A percentile compares a stretch with the other conserved stretches of the same genome.
phyloP scores from a whole-genome alignment of 2,888 invertebrate species.

The Meganola albula region DNA sequence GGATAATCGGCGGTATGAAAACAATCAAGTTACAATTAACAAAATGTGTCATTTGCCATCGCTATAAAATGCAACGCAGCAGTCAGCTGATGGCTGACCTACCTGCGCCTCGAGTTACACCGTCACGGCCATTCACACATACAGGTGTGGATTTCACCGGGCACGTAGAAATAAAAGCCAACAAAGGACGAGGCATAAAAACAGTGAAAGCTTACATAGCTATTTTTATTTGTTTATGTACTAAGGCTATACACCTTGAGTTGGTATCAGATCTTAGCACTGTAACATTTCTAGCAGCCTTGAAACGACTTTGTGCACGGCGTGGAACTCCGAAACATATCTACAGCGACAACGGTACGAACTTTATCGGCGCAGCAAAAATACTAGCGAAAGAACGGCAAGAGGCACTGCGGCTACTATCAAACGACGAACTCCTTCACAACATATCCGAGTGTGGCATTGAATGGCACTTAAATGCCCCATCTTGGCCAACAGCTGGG shows the following conservation, averaged over 20 bases:
- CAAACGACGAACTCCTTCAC: not conserved
- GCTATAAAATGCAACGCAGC: too few relatives aligned
- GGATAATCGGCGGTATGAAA: constrained; percentile 7
- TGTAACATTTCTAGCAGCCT: constrained; percentile 1
- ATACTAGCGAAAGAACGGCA: not conserved
- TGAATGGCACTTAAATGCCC: not conserved
- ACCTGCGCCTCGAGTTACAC: constrained; percentile 3
- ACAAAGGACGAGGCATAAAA: constrained; percentile 8
- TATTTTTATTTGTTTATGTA: constrained; percentile 1
- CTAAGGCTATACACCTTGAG: constrained; percentile 2
- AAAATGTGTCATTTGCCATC: constrained; percentile 7
- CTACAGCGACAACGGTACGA: not conserved
- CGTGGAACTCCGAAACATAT: not conserved
- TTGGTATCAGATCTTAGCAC: constrained; percentile 1
- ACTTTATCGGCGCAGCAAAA: not conserved
- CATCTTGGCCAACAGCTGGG: constrained; percentile 1
- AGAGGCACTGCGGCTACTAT: too few relatives aligned
- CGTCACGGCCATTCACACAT: constrained; percentile 1
- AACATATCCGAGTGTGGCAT: not conserved
- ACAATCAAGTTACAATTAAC: constrained; percentile 7
- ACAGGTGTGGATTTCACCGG: constrained; percentile 10
- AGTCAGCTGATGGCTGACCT: constrained; percentile 7
- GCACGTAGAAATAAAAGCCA: constrained; percentile 9
- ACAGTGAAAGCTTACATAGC: not conserved
- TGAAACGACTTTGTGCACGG: not conserved